Conservation (phyloP, 2,797 vertebrate genomes). For the Sebastolobus altivelis region DNA sequence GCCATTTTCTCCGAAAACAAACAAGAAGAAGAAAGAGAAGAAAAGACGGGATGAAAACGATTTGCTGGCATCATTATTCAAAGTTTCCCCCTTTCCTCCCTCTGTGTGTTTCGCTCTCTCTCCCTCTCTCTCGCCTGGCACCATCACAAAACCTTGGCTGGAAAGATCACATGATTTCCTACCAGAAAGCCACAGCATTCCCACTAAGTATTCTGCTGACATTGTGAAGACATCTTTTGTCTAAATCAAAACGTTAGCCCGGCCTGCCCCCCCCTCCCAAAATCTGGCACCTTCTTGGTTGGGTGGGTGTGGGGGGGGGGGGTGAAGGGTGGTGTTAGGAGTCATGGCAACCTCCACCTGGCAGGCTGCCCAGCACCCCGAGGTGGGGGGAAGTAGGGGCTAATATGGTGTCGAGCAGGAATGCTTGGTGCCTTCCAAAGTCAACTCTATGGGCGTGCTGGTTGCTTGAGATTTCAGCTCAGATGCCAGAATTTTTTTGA, state of each 20-base stretch:
- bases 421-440: conserved; percentile 90
- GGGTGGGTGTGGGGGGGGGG: conserved; percentile 57
- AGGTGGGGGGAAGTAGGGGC: conserved; percentile 89
- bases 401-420: conserved; percentile 91
- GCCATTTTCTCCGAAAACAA: conserved; percentile 93
- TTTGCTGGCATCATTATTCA: conserved; percentile 87
- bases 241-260: conserved; percentile 93
- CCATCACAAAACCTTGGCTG: conserved; percentile 91
- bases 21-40: conserved; percentile 80
- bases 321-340: conserved; percentile 86
- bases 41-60: conserved; percentile 82
- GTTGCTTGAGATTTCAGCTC: conserved; percentile 87
- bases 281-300: conserved; percentile 91
- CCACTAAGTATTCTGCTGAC: conserved; percentile 94
- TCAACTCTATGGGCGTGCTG: conserved; percentile 90
- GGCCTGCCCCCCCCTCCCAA: conserved; percentile 85
- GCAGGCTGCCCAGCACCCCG: conserved; percentile 93
- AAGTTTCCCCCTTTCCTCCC: conserved; percentile 85
- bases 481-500: conserved; percentile 67
- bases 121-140: conserved; percentile 87
- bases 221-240: conserved; percentile 97
- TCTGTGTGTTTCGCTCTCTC: conserved; percentile 79
- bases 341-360: conserved; percentile 97
- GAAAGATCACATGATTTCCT: conserved; percentile 91
- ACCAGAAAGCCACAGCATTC: conserved; percentile 91